Evolutionary conservation across 2,797 vertebrate genomes (phyloP).

Genomic region (Helarctos malayanus): DNA sequence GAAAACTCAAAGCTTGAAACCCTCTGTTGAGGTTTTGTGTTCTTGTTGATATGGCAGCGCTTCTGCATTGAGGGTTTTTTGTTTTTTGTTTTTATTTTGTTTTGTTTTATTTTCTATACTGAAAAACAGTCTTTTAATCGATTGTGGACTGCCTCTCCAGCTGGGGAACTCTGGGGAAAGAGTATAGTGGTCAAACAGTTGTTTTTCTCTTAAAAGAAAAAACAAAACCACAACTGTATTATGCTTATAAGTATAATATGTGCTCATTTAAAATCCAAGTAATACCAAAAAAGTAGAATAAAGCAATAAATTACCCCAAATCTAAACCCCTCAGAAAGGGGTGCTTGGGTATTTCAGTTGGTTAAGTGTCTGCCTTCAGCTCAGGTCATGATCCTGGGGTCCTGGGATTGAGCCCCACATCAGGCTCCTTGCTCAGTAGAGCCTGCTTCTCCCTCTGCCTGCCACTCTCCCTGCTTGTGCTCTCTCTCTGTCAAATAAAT

Average conservation of each 20-base stretch:
- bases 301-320: slow-evolving; percentile 28
- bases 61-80: neutral
- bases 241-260: slow-evolving; percentile 33
- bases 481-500: too few species aligned
- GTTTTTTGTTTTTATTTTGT: neutral
- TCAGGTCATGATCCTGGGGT: too few species aligned
- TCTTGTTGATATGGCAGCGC: neutral
- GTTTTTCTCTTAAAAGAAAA: slow-evolving; percentile 42
- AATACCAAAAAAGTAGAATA: slow-evolving; percentile 38
- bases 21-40: slow-evolving; percentile 33
- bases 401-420: too few species aligned
- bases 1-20: slow-evolving; percentile 44
- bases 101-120: neutral
- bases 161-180: neutral
- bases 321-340: slow-evolving; percentile 25
- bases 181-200: slow-evolving; percentile 23
- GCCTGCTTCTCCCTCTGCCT: too few species aligned
- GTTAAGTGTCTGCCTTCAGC: too few species aligned
- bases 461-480: too few species aligned
- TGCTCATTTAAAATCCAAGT: slow-evolving; percentile 41
- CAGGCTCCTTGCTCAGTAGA: too few species aligned
- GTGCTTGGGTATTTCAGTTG: neutral
- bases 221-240: neutral
- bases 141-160: neutral
- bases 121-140: slow-evolving; percentile 1